phyloP scores from a whole-genome alignment of 2,797 vertebrate genomes.

The Sebastes wilsoni region DNA sequence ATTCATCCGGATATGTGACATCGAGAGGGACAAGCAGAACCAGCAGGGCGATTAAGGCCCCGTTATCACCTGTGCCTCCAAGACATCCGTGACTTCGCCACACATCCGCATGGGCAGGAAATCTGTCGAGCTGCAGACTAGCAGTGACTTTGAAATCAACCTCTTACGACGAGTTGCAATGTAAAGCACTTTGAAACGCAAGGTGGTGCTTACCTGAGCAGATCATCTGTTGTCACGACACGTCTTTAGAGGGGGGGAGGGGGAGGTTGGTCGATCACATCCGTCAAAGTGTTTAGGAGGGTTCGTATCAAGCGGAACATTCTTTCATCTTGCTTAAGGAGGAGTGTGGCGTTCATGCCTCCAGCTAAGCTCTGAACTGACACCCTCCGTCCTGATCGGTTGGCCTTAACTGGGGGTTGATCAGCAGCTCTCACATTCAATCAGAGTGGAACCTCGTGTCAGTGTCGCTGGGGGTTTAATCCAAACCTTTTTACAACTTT shows the following conservation, averaged over 20 bases:
- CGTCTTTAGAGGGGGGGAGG: conserved; percentile 47
- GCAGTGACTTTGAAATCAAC: conserved; percentile 83
- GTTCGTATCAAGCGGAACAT: conserved; percentile 66
- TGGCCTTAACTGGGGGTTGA: conserved; percentile 69
- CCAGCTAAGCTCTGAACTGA: conserved; percentile 66
- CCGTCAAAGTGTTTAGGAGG: conserved; percentile 70
- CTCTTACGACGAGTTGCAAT: conserved; percentile 67
- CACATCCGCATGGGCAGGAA: conserved; percentile 80
- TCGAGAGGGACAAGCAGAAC: conserved; percentile 84
- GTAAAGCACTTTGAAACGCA: conserved; percentile 73
- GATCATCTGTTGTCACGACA: conserved; percentile 76
- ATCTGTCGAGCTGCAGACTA: conserved; percentile 79
- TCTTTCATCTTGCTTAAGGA: conserved; percentile 77
- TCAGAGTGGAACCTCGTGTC: conserved; percentile 66
- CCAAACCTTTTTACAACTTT: conserved; percentile 32
- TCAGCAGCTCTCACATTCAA: conserved; percentile 64
- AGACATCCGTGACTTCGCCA: conserved; percentile 78
- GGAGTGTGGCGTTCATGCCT: conserved; percentile 59
- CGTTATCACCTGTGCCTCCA: conserved; percentile 82
- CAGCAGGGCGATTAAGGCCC: conserved; percentile 80
- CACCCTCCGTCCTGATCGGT: conserved; percentile 60
- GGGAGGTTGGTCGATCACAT: conserved; percentile 65
- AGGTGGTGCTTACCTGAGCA: conserved; percentile 74
- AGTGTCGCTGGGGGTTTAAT: conserved; percentile 51
- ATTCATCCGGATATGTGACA: conserved; percentile 83